Conservation (phyloP, 1,140 invertebrate species). For the Cotesia chilonis region DNA sequence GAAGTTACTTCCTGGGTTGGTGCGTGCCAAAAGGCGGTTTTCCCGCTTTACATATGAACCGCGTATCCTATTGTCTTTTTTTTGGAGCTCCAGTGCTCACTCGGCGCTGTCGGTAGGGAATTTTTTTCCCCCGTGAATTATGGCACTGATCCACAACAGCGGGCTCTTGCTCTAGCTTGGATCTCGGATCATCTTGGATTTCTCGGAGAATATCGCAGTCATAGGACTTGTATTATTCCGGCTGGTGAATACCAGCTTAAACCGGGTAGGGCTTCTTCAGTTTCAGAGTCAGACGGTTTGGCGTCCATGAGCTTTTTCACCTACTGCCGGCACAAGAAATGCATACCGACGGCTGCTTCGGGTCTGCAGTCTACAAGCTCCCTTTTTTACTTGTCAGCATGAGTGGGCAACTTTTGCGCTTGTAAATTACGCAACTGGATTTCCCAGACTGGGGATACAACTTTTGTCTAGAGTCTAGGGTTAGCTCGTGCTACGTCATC, state of each 20-base stretch:
- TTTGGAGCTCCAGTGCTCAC: neutral
- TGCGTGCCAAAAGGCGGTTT: constrained; percentile 38
- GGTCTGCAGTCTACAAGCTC: neutral
- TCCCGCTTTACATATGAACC: constrained; percentile 35
- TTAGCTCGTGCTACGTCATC: no score
- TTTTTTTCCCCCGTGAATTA: constrained; percentile 25
- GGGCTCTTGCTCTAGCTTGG: neutral
- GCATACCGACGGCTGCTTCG: neutral
- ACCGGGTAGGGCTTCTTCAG: neutral
- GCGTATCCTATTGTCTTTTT: constrained; percentile 37
- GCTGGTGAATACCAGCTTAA: constrained; percentile 15
- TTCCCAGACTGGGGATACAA: neutral
- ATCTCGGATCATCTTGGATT: no score
- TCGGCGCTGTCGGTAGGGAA: neutral
- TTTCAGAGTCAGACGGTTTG: constrained; percentile 15
- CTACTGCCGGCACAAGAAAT: neutral
- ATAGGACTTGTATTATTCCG: constrained; percentile 5
- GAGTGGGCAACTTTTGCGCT: neutral
- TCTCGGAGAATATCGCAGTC: neutral
- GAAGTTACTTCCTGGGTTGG: constrained; percentile 33
- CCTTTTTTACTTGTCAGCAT: neutral
- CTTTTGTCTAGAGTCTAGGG: neutral
- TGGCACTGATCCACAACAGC: constrained; percentile 36
- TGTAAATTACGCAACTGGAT: neutral
- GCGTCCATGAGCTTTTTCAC: constrained; percentile 25